phyloP scores from a whole-genome alignment of 1,140 invertebrate genomes.

The Battus philenor region DNA sequence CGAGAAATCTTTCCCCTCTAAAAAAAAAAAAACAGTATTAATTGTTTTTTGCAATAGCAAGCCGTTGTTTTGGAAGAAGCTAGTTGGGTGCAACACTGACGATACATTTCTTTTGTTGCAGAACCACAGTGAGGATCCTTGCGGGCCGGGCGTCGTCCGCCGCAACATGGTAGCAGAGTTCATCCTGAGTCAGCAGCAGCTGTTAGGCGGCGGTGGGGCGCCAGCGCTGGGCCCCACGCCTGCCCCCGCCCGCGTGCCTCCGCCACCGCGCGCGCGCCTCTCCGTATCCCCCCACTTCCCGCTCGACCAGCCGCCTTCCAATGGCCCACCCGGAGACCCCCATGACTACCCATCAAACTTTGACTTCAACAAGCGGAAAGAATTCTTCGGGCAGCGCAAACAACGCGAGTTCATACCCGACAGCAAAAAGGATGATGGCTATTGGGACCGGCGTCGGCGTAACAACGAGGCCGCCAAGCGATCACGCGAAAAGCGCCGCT shows the following conservation, averaged over 20 bases:
- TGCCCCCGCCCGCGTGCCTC: slow-evolving; percentile 41
- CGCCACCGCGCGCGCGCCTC: slow-evolving; percentile 50
- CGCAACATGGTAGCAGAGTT: slow-evolving; percentile 91
- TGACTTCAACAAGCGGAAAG: slow-evolving; percentile 81
- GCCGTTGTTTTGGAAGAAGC: slow-evolving; percentile 47
- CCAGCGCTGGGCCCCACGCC: slow-evolving; percentile 45
- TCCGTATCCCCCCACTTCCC: slow-evolving; percentile 66
- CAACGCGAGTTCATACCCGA: slow-evolving; percentile 98
- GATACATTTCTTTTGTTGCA: slow-evolving; percentile 63
- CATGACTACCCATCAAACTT: slow-evolving; percentile 63
- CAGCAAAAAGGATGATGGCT: slow-evolving; percentile 97
- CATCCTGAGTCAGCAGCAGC: slow-evolving; percentile 82
- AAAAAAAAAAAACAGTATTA: too few species aligned
- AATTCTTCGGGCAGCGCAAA: slow-evolving; percentile 91
- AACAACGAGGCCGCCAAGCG: slow-evolving; percentile 98
- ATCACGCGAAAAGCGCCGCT: slow-evolving; percentile 94
- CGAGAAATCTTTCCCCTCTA: too few species aligned
- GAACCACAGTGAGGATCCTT: slow-evolving; percentile 66
- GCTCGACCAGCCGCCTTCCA: slow-evolving; percentile 55
- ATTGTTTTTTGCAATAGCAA: too few species aligned
- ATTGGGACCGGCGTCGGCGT: slow-evolving; percentile 95
- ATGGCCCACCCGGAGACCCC: slow-evolving; percentile 59
- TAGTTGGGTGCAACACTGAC: slow-evolving; percentile 50
- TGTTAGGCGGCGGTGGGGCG: slow-evolving; percentile 64
- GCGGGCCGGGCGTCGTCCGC: slow-evolving; percentile 75